A percentile compares a stretch with the other conserved stretches of the same genome.
These are phyloP conservation scores for Microcebus jonahi DNA, from an alignment of 2,113 vertebrate species.

Conservation along the genomic window DNA sequence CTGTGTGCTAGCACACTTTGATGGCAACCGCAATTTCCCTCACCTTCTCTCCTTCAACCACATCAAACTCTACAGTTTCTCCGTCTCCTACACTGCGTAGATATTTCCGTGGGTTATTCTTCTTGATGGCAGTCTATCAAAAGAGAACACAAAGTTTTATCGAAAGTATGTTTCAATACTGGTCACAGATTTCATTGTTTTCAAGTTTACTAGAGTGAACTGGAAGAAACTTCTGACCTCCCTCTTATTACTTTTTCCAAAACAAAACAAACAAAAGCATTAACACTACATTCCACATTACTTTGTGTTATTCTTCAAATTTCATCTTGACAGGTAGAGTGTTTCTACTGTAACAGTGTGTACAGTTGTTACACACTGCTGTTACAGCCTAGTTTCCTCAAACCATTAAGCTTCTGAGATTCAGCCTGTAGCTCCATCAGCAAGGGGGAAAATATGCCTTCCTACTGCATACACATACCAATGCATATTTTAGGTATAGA, in stretches of 20 bases:
- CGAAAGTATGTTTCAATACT: neutral
- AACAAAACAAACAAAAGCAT: neutral
- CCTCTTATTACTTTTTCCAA: neutral
- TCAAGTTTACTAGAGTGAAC: neutral
- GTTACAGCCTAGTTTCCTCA: neutral
- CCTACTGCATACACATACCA: neutral
- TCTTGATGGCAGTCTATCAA: conserved; percentile 95
- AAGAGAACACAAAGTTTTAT: neutral
- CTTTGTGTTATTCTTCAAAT: neutral
- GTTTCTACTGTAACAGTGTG: neutral
- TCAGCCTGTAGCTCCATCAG: neutral
- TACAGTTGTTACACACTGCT: neutral
- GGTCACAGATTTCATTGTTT: neutral
- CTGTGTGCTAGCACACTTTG: no score
- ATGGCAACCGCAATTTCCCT: neutral
- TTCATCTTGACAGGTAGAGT: neutral
- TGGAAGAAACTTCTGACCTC: neutral
- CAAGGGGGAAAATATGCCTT: neutral
- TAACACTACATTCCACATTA: neutral
- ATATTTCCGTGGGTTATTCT: conserved; percentile 97
- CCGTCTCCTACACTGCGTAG: conserved; percentile 97
- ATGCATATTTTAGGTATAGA: neutral
- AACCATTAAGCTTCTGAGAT: neutral
- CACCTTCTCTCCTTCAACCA: conserved; percentile 96
- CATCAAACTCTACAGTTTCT: conserved; percentile 97